Conservation (phyloP, 2,797 vertebrate species). For the Oreonectes daqikongensis region DNA sequence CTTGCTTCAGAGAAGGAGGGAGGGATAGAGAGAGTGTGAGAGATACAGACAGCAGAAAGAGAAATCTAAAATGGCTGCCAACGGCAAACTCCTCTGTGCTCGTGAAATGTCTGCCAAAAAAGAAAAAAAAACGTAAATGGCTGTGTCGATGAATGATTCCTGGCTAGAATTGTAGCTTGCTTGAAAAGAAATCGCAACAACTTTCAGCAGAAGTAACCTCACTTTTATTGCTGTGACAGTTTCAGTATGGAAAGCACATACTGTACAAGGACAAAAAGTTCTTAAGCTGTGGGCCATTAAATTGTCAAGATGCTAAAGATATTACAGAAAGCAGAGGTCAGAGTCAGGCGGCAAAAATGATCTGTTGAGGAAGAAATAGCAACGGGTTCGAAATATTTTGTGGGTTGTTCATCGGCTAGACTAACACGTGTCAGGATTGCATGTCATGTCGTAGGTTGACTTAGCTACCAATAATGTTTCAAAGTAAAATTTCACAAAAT, state of each 20-base stretch:
- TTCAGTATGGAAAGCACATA: constrained; percentile 24
- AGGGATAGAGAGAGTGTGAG: constrained; percentile 41
- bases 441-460: background rate
- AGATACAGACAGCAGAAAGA: constrained; percentile 54
- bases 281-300: constrained; percentile 16
- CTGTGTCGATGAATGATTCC: constrained; percentile 52
- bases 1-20: constrained; percentile 52
- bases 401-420: constrained; percentile 1
- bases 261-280: constrained; percentile 19
- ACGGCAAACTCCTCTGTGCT: constrained; percentile 58
- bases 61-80: constrained; percentile 77
- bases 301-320: constrained; percentile 33
- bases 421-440: background rate
- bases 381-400: constrained; percentile 21
- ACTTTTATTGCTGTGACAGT: constrained; percentile 25
- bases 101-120: constrained; percentile 67
- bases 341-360: background rate
- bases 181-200: constrained; percentile 53
- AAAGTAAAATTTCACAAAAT: constrained; percentile 54
- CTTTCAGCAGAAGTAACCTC: constrained; percentile 47
- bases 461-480: background rate
- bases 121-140: constrained; percentile 47
- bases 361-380: constrained; percentile 18
- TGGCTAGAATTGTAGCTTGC: constrained; percentile 49
- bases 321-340: constrained; percentile 11